A percentile compares a stretch with the other conserved stretches of the same genome.
Conservation (phyloP, 2,797 vertebrate species). For the Aphelocoma californica region DNA sequence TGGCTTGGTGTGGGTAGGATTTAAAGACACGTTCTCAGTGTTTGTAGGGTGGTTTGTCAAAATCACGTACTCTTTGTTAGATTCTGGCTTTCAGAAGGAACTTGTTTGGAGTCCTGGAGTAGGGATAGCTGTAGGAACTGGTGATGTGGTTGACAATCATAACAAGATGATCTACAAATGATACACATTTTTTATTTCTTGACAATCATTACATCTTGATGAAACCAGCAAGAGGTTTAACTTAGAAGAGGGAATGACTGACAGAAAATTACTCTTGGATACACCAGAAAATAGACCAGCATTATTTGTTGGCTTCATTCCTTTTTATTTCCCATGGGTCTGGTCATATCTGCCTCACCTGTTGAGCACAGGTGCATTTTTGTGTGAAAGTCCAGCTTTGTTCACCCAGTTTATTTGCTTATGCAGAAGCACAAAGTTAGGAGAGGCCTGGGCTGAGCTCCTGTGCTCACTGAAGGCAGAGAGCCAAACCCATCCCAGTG, state of each 20-base stretch:
- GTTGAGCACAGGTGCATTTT: neutral
- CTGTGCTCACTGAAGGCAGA: accelerated
- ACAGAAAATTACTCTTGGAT: neutral
- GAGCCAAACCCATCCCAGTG: accelerated
- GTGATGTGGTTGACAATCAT: neutral
- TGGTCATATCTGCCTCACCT: neutral
- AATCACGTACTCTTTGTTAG: neutral
- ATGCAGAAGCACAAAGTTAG: neutral
- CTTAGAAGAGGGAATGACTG: neutral
- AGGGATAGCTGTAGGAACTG: neutral
- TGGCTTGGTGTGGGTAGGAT: neutral
- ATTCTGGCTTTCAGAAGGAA: neutral
- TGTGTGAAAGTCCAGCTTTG: neutral
- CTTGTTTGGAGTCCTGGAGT: neutral
- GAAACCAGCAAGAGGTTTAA: neutral
- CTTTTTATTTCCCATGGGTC: neutral
- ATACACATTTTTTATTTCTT: neutral
- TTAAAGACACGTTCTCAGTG: neutral
- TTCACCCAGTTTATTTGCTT: neutral
- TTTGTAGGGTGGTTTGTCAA: neutral
- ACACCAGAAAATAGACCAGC: neutral
- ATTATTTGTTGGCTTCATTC: neutral
- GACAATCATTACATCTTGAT: neutral
- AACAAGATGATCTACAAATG: neutral
- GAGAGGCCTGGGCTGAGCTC: neutral